Base-by-base conservation (phyloP, 2,797 vertebrate genomes). In the Takifugu rubripes region DNA sequence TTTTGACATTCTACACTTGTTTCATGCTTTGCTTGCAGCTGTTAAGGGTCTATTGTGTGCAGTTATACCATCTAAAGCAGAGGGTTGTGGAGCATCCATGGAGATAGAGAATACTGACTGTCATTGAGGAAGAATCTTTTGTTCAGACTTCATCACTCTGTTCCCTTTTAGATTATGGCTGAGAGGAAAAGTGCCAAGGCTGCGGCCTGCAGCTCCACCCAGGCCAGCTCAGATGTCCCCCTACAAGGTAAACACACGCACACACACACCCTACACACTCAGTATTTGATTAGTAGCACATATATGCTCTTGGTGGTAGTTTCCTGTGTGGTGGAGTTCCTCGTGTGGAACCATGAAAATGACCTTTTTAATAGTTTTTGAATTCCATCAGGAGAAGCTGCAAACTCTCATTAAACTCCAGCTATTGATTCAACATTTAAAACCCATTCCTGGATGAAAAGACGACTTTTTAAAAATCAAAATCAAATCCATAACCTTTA, bases 101-200 rank as follows among this genome's bases (percentile, higher is more conserved):
- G 9, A 33, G 31, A 33, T 33, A 33, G 2, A 33, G 2, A 29
- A 29, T 29, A 14, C 42, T 43, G 12, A 43, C 5, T n/a, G 9
- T n/a, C 21, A n/a, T 46, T 46, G 16, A 21, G 21, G 16, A n/a
- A n/a, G 16, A n/a, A n/a, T 10, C n/a, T 46, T 21, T 21, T 21
- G 5, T 17, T 27, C 48, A 43, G 59, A 54, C 54, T 31, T 31
- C 45, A 9, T 33, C 56, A 21, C 53, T 61, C 21, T 50, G 12
- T 58, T 25, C 25, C 12, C 36, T 25, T 68, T 44, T 86, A 99
- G 97, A 98, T 99, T 90, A 99, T 99, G 97, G 96, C 96, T 6
- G 97, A 99, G 83, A 91, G 94, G 86, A 99, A 94, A 92, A 97
- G 93, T 82, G 93, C 93, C 88, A 96, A 96, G 88, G 93, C 95